Conservation (phyloP, 2,797 vertebrate genomes). For the Dromococcyx pavoninus region DNA sequence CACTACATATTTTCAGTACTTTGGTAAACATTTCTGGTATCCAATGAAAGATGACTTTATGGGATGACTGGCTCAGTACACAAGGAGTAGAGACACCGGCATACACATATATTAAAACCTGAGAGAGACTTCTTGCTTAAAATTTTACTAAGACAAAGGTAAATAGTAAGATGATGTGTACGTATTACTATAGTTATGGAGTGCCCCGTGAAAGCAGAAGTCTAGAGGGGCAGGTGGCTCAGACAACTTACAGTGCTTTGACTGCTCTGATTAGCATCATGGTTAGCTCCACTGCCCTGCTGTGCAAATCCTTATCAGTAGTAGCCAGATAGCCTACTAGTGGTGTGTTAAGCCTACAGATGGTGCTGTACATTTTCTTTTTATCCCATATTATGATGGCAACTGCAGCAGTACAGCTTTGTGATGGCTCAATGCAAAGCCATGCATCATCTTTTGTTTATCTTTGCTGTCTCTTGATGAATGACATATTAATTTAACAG, state of each 20-base stretch:
- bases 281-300: not conserved
- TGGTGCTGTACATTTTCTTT: not conserved
- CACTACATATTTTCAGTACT: not conserved
- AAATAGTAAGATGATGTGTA: not conserved
- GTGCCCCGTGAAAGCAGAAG: accelerated
- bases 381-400: not conserved
- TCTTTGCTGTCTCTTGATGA: not conserved
- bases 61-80: not conserved
- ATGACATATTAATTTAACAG: not conserved
- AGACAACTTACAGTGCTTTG: not conserved
- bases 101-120: not conserved
- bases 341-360: not conserved
- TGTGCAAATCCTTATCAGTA: not conserved
- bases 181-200: not conserved
- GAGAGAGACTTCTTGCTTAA: not conserved
- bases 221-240: not conserved
- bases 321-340: too few species aligned
- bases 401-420: not conserved
- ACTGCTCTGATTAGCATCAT: accelerated
- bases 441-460: not conserved
- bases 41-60: not conserved
- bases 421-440: not conserved
- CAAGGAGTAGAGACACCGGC: not conserved
- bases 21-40: not conserved
- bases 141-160: not conserved